These are phyloP conservation scores for Phyllotreta cruciferae DNA, from an alignment of 2,888 invertebrate genomes.

Conservation along the genomic window DNA sequence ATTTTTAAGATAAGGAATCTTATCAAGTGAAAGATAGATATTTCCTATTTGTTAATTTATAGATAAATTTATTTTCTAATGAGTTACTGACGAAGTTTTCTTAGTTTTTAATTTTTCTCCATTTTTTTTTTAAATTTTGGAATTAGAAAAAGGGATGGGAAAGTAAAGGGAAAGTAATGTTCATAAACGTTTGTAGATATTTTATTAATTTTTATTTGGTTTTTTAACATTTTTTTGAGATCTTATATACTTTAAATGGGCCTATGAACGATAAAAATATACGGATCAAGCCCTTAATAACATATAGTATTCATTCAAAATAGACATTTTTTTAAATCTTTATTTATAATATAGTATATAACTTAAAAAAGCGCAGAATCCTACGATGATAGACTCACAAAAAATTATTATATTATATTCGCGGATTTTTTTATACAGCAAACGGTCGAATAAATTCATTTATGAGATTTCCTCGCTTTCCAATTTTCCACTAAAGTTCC, in stretches of 20 bases:
- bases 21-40: too few species aligned
- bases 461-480: background rate
- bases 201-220: constrained; percentile 56
- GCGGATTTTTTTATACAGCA: background rate
- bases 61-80: too few species aligned
- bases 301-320: constrained; percentile 59
- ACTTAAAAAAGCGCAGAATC: constrained; percentile 49
- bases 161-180: background rate
- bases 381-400: constrained; percentile 41
- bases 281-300: constrained; percentile 57
- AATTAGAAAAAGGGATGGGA: background rate
- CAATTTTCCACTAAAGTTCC: background rate
- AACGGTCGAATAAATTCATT: constrained; percentile 13
- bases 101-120: too few species aligned
- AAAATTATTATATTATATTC: constrained; percentile 6
- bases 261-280: constrained; percentile 59
- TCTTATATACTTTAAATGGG: constrained; percentile 52
- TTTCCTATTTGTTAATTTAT: too few species aligned
- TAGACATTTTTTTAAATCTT: constrained; percentile 51
- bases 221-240: constrained; percentile 53
- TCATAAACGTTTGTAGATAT: constrained; percentile 46
- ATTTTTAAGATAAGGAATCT: too few species aligned
- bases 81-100: too few species aligned
- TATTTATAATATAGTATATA: constrained; percentile 40
- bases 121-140: too few species aligned